Percentiles rank a stretch among this genome's conserved stretches.
Conservation (phyloP, 2,113 vertebrate genomes). For the Lampris incognitus region DNA sequence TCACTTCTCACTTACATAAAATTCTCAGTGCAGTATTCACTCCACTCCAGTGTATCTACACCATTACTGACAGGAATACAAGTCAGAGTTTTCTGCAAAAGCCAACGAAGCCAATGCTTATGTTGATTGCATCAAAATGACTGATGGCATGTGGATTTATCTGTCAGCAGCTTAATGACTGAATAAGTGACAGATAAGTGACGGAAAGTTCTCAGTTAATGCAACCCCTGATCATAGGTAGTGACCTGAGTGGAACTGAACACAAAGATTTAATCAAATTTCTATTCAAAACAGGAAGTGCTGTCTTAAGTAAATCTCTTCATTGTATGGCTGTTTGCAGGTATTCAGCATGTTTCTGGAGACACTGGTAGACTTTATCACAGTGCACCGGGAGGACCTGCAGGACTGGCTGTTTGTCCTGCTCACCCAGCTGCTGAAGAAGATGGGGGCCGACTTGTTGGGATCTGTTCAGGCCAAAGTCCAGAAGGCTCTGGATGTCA, state of each 20-base stretch:
- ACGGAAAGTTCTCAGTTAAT: too few species aligned
- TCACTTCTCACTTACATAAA: too few species aligned
- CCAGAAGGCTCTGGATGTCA: slow-evolving; percentile 96
- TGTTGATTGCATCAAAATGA: too few species aligned
- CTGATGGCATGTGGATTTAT: too few species aligned
- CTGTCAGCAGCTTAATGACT: too few species aligned
- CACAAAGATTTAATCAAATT: background rate
- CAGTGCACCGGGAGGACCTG: slow-evolving; percentile 95
- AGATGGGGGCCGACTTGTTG: slow-evolving; percentile 97
- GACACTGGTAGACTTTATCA: slow-evolving; percentile 97
- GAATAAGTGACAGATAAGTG: too few species aligned
- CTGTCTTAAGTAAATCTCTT: background rate
- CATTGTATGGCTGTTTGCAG: slow-evolving; percentile 70
- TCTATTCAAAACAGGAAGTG: background rate
- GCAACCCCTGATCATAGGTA: background rate
- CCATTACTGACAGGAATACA: too few species aligned
- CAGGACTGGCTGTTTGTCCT: slow-evolving; percentile 99
- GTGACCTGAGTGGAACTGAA: slow-evolving; percentile 1
- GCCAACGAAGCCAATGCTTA: too few species aligned
- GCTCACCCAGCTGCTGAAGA: slow-evolving; percentile 97
- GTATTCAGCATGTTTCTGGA: slow-evolving; percentile 99
- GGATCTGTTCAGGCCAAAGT: slow-evolving; percentile 99
- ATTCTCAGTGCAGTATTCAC: too few species aligned
- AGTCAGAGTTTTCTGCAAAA: too few species aligned
- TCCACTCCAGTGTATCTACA: too few species aligned